phyloP scores from a whole-genome alignment of 2,888 invertebrate genomes.

The Molorchus minor region DNA sequence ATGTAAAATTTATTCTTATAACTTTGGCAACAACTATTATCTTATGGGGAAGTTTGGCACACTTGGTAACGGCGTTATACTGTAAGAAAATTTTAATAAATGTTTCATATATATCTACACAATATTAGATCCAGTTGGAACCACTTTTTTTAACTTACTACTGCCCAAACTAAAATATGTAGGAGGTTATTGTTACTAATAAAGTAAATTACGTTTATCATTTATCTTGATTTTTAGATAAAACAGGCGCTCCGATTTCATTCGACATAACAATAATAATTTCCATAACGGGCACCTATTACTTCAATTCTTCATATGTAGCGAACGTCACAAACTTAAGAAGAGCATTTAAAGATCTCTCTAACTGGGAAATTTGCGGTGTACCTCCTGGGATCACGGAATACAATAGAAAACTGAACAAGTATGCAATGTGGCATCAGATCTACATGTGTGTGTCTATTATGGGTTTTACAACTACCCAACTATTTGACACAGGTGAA shows the following conservation, averaged over 20 bases:
- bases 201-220: too few species aligned
- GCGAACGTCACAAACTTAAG: not conserved
- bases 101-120: too few species aligned
- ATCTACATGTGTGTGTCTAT: not conserved
- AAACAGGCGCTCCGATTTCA: constrained; percentile 9
- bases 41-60: constrained; percentile 14
- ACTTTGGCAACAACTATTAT: not conserved
- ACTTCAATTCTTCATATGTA: constrained; percentile 21
- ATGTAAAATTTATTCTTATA: not conserved
- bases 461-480: not conserved
- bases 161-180: too few species aligned
- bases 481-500: too few species aligned
- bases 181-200: too few species aligned
- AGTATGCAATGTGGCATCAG: constrained; percentile 2
- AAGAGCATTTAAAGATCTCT: constrained; percentile 3
- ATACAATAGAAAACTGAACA: constrained; percentile 13
- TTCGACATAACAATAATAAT: constrained; percentile 12
- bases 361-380: constrained; percentile 10
- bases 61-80: constrained; percentile 10
- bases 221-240: constrained; percentile 11
- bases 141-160: too few species aligned
- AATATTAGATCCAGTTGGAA: too few species aligned
- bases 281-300: constrained; percentile 20
- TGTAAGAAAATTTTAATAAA: constrained; percentile 13
- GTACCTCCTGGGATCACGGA: constrained; percentile 3